These are phyloP conservation scores for Odontothrips loti DNA, from an alignment of 2,888 invertebrate species.

Conservation along the genomic window DNA sequence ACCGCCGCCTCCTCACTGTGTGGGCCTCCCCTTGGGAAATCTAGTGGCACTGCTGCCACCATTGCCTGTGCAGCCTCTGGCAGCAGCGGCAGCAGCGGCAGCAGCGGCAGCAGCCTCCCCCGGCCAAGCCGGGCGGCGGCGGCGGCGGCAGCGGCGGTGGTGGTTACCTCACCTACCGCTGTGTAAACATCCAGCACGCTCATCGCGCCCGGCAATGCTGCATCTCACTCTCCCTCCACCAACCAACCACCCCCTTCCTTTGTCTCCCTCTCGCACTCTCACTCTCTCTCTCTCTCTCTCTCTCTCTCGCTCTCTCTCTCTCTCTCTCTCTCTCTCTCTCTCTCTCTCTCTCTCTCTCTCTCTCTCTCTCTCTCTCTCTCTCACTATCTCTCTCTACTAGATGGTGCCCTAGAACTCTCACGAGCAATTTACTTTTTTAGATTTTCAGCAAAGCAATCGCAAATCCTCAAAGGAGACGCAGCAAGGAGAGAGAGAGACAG, in stretches of 20 bases:
- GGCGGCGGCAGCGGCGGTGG: no score
- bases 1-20: neutral
- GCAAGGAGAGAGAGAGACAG: no score
- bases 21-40: constrained; percentile 18
- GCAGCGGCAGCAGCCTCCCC: neutral
- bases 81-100: no score
- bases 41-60: neutral
- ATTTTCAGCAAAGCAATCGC: no score
- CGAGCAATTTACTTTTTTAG: no score
- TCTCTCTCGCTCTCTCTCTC: neutral
- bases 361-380: neutral
- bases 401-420: no score
- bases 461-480: no score
- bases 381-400: neutral
- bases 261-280: neutral
- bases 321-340: neutral
- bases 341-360: neutral
- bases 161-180: neutral
- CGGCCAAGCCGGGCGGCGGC: neutral
- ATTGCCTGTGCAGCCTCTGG: no score
- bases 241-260: neutral
- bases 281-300: neutral
- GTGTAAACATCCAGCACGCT: constrained; percentile 11
- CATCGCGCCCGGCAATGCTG: neutral
- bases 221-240: neutral